Percentiles rank a stretch among this genome's conserved stretches.
Conservation (phyloP, 2,797 vertebrate genomes). For the Falco peregrinus region DNA sequence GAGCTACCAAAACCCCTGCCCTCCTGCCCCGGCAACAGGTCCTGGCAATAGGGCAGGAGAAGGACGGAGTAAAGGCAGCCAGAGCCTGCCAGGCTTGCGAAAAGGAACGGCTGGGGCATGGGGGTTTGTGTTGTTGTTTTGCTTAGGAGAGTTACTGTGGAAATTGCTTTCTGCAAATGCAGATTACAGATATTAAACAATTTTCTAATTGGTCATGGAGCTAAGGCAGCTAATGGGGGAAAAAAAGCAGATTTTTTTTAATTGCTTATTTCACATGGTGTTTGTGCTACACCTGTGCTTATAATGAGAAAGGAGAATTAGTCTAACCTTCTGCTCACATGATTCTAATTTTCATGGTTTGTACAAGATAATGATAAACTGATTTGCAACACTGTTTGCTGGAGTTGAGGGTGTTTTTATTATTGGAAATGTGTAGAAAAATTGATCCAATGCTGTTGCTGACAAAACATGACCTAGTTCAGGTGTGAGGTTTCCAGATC, state of each 20-base stretch:
- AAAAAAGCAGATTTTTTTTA: constrained; percentile 91
- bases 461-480: constrained; percentile 31
- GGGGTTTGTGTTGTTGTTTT: constrained; percentile 43
- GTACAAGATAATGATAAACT: constrained; percentile 81
- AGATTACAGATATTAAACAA: constrained; percentile 93
- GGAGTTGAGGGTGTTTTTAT: constrained; percentile 4
- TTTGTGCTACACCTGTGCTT: constrained; percentile 91
- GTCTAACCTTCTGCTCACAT: constrained; percentile 87
- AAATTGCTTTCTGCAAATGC: constrained; percentile 90
- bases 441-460: constrained; percentile 22
- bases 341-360: constrained; percentile 85
- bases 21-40: not conserved
- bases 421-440: constrained; percentile 49
- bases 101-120: constrained; percentile 10
- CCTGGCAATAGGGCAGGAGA: not conserved
- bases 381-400: constrained; percentile 73
- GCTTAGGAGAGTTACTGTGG: constrained; percentile 74
- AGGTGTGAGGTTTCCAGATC: not conserved
- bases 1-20: not conserved
- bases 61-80: not conserved
- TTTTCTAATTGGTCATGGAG: constrained; percentile 92
- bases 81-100: not conserved
- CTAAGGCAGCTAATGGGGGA: constrained; percentile 86
- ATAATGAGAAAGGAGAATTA: constrained; percentile 92
- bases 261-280: constrained; percentile 92